These are phyloP conservation scores for Chorisops tibialis DNA, from an alignment of 2,888 invertebrate species.

Conservation along the genomic window DNA sequence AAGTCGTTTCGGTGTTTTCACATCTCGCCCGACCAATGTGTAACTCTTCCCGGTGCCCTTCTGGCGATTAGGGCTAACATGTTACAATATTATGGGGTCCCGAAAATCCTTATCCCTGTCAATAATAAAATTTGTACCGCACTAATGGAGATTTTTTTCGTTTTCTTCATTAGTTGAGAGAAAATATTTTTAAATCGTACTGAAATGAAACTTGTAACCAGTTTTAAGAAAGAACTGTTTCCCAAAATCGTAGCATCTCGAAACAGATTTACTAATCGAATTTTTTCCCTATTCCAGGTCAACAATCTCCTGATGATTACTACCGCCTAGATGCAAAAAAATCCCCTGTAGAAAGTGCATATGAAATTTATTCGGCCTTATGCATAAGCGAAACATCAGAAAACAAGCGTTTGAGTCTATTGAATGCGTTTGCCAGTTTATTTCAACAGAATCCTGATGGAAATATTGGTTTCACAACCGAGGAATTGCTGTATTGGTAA, in stretches of 20 bases:
- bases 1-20: no score
- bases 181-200: no score
- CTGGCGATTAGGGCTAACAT: no score
- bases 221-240: no score
- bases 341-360: constrained; percentile 62
- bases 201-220: no score
- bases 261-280: no score
- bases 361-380: constrained; percentile 61
- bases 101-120: no score
- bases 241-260: no score
- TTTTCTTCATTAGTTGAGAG: no score
- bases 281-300: constrained; percentile 8
- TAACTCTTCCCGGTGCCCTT: constrained; percentile 68
- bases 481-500: constrained; percentile 81
- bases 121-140: no score
- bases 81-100: no score
- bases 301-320: constrained; percentile 57
- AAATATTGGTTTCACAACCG: constrained; percentile 66
- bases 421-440: constrained; percentile 85
- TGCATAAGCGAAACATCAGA: constrained; percentile 62
- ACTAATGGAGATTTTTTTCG: no score
- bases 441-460: constrained; percentile 41
- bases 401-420: constrained; percentile 75
- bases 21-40: constrained; percentile 68
- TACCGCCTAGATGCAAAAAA: constrained; percentile 60